A percentile compares a stretch with the other conserved stretches of the same genome.
These are phyloP conservation scores for Thalassophryne amazonica DNA, from an alignment of 2,797 vertebrate genomes.

Conservation along the genomic window DNA sequence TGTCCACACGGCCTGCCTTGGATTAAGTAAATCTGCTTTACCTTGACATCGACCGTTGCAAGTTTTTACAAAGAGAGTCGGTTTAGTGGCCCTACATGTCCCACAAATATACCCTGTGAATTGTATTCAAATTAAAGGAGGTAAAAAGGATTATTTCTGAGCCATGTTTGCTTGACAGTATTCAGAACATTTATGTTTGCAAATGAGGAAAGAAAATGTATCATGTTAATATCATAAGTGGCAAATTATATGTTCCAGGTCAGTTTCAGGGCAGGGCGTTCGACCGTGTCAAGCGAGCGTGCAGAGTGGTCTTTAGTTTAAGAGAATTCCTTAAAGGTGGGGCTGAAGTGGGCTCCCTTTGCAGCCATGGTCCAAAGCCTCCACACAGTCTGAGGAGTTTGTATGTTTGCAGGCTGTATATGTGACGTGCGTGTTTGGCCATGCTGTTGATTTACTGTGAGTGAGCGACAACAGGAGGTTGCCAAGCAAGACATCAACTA, in stretches of 20 bases:
- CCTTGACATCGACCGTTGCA: not conserved
- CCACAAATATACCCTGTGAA: not conserved
- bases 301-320: no score
- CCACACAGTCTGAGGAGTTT: conserved; percentile 17
- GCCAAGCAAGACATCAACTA: conserved; percentile 29
- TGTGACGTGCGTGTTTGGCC: conserved; percentile 29
- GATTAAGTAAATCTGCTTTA: not conserved
- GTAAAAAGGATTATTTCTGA: not conserved
- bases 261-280: no score
- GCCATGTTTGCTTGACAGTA: not conserved
- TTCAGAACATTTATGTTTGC: not conserved
- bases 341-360: no score
- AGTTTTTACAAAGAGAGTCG: not conserved
- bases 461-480: conserved; percentile 40
- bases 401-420: conserved; percentile 15
- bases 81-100: not conserved
- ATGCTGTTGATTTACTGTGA: conserved; percentile 32
- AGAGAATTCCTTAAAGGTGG: no score
- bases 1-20: not conserved
- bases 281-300: no score
- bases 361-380: conserved; percentile 19
- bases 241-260: no score
- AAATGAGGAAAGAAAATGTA: not conserved
- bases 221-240: no score
- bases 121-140: no score